These are phyloP conservation scores for Speoplatyrhinus poulsoni DNA, from an alignment of 2,113 vertebrate species.

Conservation along the genomic window DNA sequence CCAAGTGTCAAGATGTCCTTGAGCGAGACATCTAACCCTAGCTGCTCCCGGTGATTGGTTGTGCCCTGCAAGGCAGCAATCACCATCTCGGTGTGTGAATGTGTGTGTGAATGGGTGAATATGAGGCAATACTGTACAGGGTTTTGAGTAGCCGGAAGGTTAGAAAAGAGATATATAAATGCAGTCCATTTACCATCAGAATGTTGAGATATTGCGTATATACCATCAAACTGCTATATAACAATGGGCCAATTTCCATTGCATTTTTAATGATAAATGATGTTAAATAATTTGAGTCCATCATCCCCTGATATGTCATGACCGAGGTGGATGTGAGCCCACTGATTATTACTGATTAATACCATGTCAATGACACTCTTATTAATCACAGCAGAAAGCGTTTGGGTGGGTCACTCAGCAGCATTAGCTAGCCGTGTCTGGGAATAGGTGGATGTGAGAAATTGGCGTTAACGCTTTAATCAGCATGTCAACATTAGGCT, in stretches of 20 bases:
- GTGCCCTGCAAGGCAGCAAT: too few species aligned
- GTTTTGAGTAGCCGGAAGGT: too few species aligned
- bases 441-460: conserved; percentile 20
- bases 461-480: not conserved
- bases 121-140: too few species aligned
- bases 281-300: not conserved
- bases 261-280: not conserved
- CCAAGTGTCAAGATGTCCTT: too few species aligned
- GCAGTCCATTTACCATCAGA: too few species aligned
- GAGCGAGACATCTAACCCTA: too few species aligned
- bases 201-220: too few species aligned
- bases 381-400: conserved; percentile 28
- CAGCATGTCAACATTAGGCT: not conserved
- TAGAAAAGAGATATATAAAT: too few species aligned
- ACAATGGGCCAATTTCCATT: not conserved
- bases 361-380: not conserved
- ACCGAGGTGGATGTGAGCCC: not conserved
- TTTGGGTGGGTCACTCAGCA: not conserved
- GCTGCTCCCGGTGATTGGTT: too few species aligned
- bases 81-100: too few species aligned
- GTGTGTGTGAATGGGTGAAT: too few species aligned
- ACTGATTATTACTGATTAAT: conserved; percentile 7
- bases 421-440: not conserved
- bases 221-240: not conserved
- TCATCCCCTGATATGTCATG: not conserved